phyloP scores from a whole-genome alignment of 2,888 invertebrate genomes.

The Acleris emargana region DNA sequence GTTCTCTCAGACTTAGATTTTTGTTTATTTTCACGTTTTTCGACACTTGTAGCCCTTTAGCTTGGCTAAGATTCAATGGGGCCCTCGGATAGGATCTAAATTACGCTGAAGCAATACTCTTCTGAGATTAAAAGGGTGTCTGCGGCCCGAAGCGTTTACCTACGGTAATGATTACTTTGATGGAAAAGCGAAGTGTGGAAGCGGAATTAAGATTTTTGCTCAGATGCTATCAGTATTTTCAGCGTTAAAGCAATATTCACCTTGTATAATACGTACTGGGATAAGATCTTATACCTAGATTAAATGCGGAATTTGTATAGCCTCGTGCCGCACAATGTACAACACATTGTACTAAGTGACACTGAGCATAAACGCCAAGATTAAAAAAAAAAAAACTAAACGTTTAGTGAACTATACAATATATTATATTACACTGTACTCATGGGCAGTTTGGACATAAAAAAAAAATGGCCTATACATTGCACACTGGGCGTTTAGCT shows the following conservation, averaged over 20 bases:
- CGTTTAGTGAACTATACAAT: too few relatives aligned
- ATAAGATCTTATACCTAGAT: too few relatives aligned
- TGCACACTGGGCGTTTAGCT: too few relatives aligned
- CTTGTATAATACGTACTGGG: too few relatives aligned
- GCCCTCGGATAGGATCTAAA: slow-evolving; percentile 76
- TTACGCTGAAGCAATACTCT: slow-evolving; percentile 74
- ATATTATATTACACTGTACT: too few relatives aligned
- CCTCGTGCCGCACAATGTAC: too few relatives aligned
- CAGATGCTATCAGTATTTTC: slow-evolving; percentile 7
- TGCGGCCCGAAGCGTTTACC: slow-evolving; percentile 63
- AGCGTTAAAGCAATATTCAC: background rate
- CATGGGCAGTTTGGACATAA: too few relatives aligned
- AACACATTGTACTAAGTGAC: too few relatives aligned
- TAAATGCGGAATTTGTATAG: too few relatives aligned
- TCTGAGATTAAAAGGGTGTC: slow-evolving; percentile 79
- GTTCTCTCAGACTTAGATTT: slow-evolving; percentile 58
- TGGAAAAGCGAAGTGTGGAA: slow-evolving; percentile 18
- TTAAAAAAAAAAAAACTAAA: too few relatives aligned
- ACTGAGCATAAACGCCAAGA: too few relatives aligned
- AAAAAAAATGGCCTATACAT: too few relatives aligned
- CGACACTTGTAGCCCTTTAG: slow-evolving; percentile 65
- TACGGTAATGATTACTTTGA: slow-evolving; percentile 41
- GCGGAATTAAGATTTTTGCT: slow-evolving; percentile 21
- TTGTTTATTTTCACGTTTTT: slow-evolving; percentile 61
- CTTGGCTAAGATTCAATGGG: slow-evolving; percentile 66